Percentiles rank a stretch among this genome's conserved stretches.
phyloP scores from a whole-genome alignment of 2,797 vertebrate genomes.

The Erpetoichthys calabaricus region DNA sequence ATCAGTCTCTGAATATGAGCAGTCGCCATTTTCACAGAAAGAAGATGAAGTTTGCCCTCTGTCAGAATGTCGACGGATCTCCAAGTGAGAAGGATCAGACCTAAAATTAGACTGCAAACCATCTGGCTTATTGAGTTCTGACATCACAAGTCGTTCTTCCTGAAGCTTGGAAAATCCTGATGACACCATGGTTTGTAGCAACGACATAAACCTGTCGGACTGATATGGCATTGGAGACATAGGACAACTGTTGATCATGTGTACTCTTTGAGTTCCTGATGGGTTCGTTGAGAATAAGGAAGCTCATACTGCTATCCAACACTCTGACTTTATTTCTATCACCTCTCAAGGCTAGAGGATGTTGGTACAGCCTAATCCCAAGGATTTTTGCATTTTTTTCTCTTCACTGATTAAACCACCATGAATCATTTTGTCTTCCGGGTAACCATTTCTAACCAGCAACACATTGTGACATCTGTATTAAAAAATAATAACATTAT shows the following conservation, averaged over 20 bases:
- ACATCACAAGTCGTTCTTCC: constrained; percentile 75
- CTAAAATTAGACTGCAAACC: constrained; percentile 51
- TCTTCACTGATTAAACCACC: no score
- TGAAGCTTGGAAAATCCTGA: constrained; percentile 73
- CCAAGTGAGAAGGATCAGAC: constrained; percentile 29
- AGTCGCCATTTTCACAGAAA: constrained; percentile 56
- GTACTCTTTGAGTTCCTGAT: constrained; percentile 39
- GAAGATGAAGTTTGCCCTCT: constrained; percentile 31
- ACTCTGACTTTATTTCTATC: not conserved
- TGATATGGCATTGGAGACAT: constrained; percentile 57
- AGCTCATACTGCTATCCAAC: constrained; percentile 39
- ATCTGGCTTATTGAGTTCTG: constrained; percentile 54
- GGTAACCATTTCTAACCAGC: no score
- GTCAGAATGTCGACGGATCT: constrained; percentile 35
- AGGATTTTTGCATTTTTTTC: no score
- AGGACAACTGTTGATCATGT: constrained; percentile 57
- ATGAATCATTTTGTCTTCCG: no score
- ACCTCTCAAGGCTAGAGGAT: not conserved
- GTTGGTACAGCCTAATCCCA: not conserved
- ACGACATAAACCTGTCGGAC: constrained; percentile 54
- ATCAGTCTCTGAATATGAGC: constrained; percentile 54
- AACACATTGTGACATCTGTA: no score
- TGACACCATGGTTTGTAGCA: constrained; percentile 82
- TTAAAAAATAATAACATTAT: no score
- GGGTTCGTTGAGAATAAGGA: constrained; percentile 40